These are phyloP conservation scores for Myopa tessellatipennis DNA, from an alignment of 2,888 invertebrate species.

Conservation along the genomic window DNA sequence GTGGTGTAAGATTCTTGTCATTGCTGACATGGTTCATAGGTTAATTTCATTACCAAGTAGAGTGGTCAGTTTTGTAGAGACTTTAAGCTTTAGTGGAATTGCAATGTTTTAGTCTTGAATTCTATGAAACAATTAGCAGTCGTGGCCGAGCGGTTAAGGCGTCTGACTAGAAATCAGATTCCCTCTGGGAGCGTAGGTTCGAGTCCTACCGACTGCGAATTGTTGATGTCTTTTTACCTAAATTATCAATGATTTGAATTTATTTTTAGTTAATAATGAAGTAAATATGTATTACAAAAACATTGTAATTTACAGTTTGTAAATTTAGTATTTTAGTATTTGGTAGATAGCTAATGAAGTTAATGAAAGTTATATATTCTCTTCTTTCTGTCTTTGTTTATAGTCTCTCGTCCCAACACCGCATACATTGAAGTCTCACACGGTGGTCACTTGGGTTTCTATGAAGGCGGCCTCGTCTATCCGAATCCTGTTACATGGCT, in stretches of 20 bases:
- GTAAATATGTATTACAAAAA: no score
- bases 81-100: no score
- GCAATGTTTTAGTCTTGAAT: no score
- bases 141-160: constrained; percentile 69
- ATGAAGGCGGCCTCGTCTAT: constrained; percentile 88
- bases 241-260: no score
- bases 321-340: no score
- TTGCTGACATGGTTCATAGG: no score
- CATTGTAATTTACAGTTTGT: no score
- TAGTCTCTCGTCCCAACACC: constrained; percentile 76
- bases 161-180: constrained; percentile 69
- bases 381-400: constrained; percentile 48
- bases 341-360: no score
- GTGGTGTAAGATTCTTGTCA: no score
- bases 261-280: no score
- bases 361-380: constrained; percentile 5
- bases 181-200: constrained; percentile 69
- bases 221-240: constrained; percentile 22
- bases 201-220: constrained; percentile 67
- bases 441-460: constrained; percentile 95
- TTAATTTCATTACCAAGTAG: no score
- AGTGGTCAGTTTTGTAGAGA: no score
- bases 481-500: constrained; percentile 94
- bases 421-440: constrained; percentile 87
- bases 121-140: constrained; percentile 55